A percentile compares a stretch with the other conserved stretches of the same genome.
These are phyloP conservation scores for Mizuhopecten yessoensis DNA, from an alignment of 1,140 invertebrate genomes.

Conservation along the genomic window DNA sequence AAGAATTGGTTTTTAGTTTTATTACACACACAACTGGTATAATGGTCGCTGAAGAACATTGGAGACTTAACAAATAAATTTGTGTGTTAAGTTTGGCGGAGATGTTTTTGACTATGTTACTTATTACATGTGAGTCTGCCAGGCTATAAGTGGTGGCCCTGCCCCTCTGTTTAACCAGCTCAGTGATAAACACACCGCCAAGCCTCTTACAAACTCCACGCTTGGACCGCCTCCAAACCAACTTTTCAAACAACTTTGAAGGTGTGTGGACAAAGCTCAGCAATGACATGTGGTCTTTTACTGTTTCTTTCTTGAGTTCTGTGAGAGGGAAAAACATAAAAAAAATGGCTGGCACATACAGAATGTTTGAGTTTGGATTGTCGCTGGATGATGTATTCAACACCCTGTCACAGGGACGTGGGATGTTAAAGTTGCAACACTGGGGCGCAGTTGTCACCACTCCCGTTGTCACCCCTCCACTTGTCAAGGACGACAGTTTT, in stretches of 20 bases:
- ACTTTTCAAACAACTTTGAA: constrained; percentile 13
- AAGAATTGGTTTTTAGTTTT: constrained; percentile 30
- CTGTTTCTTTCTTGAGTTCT: not conserved
- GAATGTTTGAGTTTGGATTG: not conserved
- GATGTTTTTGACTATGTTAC: constrained; percentile 32
- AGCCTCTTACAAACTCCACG: not conserved
- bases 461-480: not conserved
- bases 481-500: no score
- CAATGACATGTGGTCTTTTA: constrained; percentile 1
- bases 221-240: constrained; percentile 6
- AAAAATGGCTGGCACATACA: not conserved
- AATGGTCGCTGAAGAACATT: not conserved
- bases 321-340: not conserved
- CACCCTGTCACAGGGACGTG: not conserved
- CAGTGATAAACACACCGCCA: not conserved
- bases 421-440: not conserved
- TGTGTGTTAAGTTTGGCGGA: constrained; percentile 14
- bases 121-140: constrained; percentile 30
- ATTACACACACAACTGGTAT: constrained; percentile 19
- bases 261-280: not conserved
- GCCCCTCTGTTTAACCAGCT: constrained; percentile 2
- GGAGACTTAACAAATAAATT: constrained; percentile 35
- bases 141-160: not conserved
- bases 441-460: not conserved
- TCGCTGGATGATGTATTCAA: not conserved